Evolutionary conservation across 2,797 vertebrate species (phyloP).

Genomic region (Nannoperca obscura): DNA sequence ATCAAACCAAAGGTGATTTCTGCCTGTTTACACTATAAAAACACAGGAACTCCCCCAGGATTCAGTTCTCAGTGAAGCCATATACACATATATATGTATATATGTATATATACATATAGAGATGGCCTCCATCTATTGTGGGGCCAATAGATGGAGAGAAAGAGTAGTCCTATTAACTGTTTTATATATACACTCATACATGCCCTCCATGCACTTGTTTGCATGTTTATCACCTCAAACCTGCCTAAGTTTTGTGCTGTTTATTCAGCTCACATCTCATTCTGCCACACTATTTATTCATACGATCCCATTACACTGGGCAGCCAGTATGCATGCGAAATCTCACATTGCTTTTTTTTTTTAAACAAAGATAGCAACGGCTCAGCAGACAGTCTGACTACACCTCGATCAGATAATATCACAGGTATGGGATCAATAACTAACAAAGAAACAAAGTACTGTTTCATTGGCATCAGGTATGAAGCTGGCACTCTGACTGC

Average conservation of each 20-base stretch:
- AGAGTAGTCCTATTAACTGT: too few relatives aligned
- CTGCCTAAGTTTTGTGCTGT: slow-evolving; percentile 41
- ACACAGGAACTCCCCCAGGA: slow-evolving; percentile 10
- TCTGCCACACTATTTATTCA: slow-evolving; percentile 53
- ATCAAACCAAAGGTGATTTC: slow-evolving; percentile 22
- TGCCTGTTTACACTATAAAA: slow-evolving; percentile 28
- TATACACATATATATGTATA: background rate
- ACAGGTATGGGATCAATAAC: slow-evolving; percentile 48
- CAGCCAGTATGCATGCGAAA: slow-evolving; percentile 10
- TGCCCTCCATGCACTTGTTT: slow-evolving; percentile 32
- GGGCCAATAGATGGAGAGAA: too few relatives aligned
- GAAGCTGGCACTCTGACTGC: background rate
- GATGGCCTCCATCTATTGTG: too few relatives aligned
- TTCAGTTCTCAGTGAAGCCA: slow-evolving; percentile 15
- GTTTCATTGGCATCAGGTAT: slow-evolving; percentile 39
- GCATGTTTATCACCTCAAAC: slow-evolving; percentile 68
- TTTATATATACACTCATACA: slow-evolving; percentile 13
- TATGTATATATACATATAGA: too few relatives aligned
- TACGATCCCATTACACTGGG: slow-evolving; percentile 38
- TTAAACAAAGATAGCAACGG: slow-evolving; percentile 26
- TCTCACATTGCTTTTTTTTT: slow-evolving; percentile 6
- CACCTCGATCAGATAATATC: slow-evolving; percentile 33
- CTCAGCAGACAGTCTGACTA: slow-evolving; percentile 34
- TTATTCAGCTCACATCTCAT: slow-evolving; percentile 56
- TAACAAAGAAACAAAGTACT: slow-evolving; percentile 28